Base-by-base conservation (phyloP, 2,797 vertebrate species). In the Cuculus canorus region DNA sequence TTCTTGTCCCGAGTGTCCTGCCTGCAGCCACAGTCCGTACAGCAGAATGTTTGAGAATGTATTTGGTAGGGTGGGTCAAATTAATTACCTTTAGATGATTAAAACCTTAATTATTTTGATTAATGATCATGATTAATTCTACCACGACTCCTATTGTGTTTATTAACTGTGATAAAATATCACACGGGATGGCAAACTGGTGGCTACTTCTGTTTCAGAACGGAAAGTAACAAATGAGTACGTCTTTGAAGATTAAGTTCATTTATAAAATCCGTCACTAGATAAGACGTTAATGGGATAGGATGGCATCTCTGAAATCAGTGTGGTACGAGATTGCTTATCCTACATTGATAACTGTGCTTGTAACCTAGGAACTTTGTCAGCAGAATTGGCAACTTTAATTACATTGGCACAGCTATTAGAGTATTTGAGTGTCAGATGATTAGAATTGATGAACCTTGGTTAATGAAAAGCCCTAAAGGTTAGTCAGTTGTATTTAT, bases 41-140 rank as follows among this genome's bases (percentile, higher is more conserved):
- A n/a, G 65, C 43, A 81, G 32, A 68, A 69, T 57, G 61, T 41
- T 81, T 84, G 79, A 71, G 28, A 85, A 84, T 52, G 41, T 28
- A 37, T 95, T 95, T 77, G 60, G 68, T 85, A 69, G 50, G 39
- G 91, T 65, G 21, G 94, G 95, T 96, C 92, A 95, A 96, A 90
- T 90, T 95, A 96, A 96, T 97, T 97, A 95, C 90, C 94, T 93
- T 91, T 80, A 75, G 88, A 87, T 96, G 84, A 96, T 97, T 95
- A 90, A 93, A 95, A 70, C 41, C 65, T 87, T 94, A 90, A 95
- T 97, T 92, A 94, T 95, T 96, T 96, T 93, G 81, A 95, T 95
- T 92, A 91, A 94, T 94, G 79, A 59, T 68, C 68, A 78, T 82
- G 68, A 91, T 92, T 86, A 89, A 94, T 82, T 93, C 77, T 91